Evolutionary conservation across 2,113 vertebrate species (phyloP).

Genomic region (Pycnonotus jocosus): DNA sequence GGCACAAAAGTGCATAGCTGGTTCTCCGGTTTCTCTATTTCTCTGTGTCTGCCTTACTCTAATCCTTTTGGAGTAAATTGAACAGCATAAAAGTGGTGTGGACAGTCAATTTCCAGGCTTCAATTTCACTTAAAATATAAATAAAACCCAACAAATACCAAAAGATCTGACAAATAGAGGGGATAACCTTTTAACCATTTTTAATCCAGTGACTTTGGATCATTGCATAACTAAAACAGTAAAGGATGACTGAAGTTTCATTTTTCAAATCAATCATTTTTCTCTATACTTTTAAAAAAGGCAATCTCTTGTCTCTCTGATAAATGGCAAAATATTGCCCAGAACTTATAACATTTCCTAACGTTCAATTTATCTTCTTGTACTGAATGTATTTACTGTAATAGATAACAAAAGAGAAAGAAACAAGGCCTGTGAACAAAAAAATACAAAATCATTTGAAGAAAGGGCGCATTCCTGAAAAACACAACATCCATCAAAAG

Average conservation of each 20-base stretch:
- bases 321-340: background rate
- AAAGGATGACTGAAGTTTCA: background rate
- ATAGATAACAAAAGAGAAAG: background rate
- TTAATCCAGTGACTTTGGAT: background rate
- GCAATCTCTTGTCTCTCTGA: constrained; percentile 1
- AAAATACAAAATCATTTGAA: background rate
- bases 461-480: background rate
- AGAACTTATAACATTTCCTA: background rate
- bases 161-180: background rate
- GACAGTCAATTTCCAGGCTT: background rate
- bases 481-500: background rate
- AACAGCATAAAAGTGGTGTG: background rate
- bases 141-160: background rate
- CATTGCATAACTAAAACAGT: background rate
- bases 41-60: background rate
- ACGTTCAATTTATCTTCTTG: constrained; percentile 24
- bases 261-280: constrained; percentile 34
- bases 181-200: background rate
- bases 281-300: background rate
- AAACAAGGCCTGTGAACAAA: background rate
- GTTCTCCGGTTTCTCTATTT: background rate
- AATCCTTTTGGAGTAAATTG: background rate
- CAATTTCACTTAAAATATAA: background rate
- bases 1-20: background rate
- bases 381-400: background rate